Percentiles rank a stretch among this genome's conserved stretches.
phyloP scores from a whole-genome alignment of 2,113 vertebrate species.

The Plectropomus leopardus region DNA sequence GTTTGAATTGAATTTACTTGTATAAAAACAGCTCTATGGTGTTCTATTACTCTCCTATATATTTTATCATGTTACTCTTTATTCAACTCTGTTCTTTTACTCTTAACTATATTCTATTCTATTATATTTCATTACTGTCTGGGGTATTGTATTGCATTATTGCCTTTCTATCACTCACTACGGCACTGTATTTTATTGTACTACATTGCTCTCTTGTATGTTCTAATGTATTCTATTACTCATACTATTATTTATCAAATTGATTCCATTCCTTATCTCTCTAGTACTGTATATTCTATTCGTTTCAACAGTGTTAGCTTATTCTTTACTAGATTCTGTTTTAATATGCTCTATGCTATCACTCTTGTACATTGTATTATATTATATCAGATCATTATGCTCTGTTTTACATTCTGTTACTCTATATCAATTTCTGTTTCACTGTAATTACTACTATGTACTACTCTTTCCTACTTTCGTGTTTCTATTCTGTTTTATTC shows the following conservation, averaged over 20 bases:
- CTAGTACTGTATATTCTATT: not conserved
- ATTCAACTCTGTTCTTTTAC: not conserved
- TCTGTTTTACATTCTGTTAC: not conserved
- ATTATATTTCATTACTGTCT: not conserved
- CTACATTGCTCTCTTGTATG: no score
- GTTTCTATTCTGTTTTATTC: no score
- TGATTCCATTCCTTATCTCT: no score
- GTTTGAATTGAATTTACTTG: not conserved
- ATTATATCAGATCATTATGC: not conserved
- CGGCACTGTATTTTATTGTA: not conserved
- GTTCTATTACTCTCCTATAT: not conserved
- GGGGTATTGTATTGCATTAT: not conserved
- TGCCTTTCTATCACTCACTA: no score
- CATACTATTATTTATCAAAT: no score
- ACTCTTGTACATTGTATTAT: not conserved
- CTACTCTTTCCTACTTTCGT: no score
- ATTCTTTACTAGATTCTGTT: not conserved
- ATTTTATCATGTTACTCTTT: no score
- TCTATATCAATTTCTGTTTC: not conserved
- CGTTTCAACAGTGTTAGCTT: not conserved
- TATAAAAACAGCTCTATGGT: not conserved
- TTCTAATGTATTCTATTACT: not conserved
- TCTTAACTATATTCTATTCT: not conserved
- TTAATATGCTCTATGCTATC: not conserved
- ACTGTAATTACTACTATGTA: no score